These are phyloP conservation scores for Halcyon smyrnensis DNA, from an alignment of 2,797 vertebrate species.

Conservation along the genomic window DNA sequence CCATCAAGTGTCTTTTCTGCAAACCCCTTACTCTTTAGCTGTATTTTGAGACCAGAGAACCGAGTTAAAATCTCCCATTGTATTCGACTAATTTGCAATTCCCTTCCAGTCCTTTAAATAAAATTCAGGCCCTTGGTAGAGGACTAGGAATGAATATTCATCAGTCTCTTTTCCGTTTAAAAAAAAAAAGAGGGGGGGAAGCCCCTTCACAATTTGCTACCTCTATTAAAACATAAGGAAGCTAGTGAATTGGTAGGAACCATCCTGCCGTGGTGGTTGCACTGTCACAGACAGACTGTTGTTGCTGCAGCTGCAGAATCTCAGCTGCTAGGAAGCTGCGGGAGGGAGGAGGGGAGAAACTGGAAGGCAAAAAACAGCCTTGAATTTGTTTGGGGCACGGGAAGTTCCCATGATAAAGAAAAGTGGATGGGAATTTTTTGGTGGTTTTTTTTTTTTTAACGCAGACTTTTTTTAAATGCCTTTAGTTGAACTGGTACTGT, in stretches of 20 bases:
- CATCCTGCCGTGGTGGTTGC: neutral
- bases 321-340: constrained; percentile 58
- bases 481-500: neutral
- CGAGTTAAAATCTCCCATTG: neutral
- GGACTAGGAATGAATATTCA: constrained; percentile 42
- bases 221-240: constrained; percentile 43
- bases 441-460: neutral
- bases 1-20: neutral
- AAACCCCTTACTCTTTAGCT: neutral
- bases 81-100: constrained; percentile 6
- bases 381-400: constrained; percentile 8
- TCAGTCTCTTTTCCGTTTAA: constrained; percentile 14
- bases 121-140: neutral
- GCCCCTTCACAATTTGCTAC: constrained; percentile 2
- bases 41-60: neutral
- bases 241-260: neutral
- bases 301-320: constrained; percentile 64
- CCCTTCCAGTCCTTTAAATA: neutral
- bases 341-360: constrained; percentile 39
- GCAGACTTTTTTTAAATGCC: neutral
- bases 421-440: neutral
- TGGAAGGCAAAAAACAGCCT: neutral
- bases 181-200: neutral
- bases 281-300: constrained; percentile 45
- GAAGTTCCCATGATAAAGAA: neutral